Conservation (phyloP, 2,888 invertebrate species). For the Strigamia transsilvanica region DNA sequence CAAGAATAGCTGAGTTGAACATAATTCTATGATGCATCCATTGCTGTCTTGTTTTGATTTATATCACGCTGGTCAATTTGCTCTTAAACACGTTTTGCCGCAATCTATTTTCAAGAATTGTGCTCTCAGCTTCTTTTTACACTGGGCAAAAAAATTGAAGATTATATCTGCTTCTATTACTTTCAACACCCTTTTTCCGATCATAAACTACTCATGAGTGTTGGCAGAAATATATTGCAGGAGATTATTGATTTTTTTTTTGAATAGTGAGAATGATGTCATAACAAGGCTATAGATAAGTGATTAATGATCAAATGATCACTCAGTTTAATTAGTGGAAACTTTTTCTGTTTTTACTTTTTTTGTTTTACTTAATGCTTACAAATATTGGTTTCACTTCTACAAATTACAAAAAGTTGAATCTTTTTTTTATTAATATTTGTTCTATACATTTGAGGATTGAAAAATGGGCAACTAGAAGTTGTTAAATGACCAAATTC, state of each 20-base stretch:
- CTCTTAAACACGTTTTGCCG: constrained; percentile 29
- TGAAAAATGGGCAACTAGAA: no score
- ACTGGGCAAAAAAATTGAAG: constrained; percentile 10
- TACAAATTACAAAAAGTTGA: no score
- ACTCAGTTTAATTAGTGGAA: no score
- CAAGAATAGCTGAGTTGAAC: constrained; percentile 49
- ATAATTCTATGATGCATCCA: constrained; percentile 39
- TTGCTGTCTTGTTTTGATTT: constrained; percentile 47
- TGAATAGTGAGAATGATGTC: not conserved
- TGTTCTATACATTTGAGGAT: no score
- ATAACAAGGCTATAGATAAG: not conserved
- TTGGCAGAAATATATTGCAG: constrained; percentile 23
- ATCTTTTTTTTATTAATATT: no score
- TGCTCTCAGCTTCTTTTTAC: constrained; percentile 37
- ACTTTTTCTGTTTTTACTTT: no score
- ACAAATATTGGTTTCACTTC: no score
- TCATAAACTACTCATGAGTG: constrained; percentile 7
- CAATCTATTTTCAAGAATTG: constrained; percentile 46
- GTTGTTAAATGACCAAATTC: no score
- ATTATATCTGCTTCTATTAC: constrained; percentile 49
- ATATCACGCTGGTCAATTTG: constrained; percentile 38
- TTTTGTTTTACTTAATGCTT: no score
- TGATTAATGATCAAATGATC: not conserved
- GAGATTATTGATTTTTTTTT: not conserved
- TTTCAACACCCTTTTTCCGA: constrained; percentile 30